A percentile compares a stretch with the other conserved stretches of the same genome.
phyloP scores from a whole-genome alignment of 2,113 vertebrate species.

The Orcinus orca region DNA sequence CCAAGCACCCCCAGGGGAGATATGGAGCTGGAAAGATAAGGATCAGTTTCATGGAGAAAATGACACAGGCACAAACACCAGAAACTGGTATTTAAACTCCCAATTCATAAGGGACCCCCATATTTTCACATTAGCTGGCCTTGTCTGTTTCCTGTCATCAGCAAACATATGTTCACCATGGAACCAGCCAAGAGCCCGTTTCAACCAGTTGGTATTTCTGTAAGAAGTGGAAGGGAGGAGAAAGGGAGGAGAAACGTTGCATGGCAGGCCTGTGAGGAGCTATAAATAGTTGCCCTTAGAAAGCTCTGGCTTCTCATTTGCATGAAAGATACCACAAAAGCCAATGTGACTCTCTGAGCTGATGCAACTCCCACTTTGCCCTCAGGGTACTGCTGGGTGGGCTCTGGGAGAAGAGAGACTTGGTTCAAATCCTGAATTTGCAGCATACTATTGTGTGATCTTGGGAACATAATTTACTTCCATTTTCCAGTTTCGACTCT shows the following conservation, averaged over 20 bases:
- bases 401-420: not conserved
- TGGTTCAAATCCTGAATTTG: not conserved
- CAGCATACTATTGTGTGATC: not conserved
- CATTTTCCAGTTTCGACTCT: not conserved
- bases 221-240: conserved; percentile 16
- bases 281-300: conserved; percentile 29
- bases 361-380: not conserved
- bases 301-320: not conserved
- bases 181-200: conserved; percentile 37
- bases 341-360: not conserved
- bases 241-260: not conserved
- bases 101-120: conserved; percentile 26
- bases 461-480: not conserved
- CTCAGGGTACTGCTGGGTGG: not conserved
- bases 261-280: not conserved
- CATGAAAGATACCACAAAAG: not conserved
- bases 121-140: conserved; percentile 39
- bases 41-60: not conserved
- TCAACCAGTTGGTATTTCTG: conserved; percentile 66
- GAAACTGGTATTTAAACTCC: conserved; percentile 60
- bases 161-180: conserved; percentile 67
- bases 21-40: not conserved
- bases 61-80: conserved; percentile 21
- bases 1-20: conserved; percentile 2
- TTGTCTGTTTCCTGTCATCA: conserved; percentile 54